phyloP scores from a whole-genome alignment of 2,113 vertebrate species.

The Pampusana beccarii region DNA sequence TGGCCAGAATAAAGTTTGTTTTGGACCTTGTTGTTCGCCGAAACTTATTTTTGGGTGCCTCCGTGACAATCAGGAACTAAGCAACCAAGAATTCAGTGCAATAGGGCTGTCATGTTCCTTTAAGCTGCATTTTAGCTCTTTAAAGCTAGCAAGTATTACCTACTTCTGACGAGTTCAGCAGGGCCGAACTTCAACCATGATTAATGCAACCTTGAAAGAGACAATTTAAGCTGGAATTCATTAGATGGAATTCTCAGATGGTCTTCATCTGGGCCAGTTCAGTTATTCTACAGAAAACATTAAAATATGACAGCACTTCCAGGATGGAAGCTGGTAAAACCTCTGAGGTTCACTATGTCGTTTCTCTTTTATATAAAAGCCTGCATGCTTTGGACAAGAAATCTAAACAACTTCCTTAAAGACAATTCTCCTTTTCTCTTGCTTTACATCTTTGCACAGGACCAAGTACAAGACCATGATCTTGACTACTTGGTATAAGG shows the following conservation, averaged over 20 bases:
- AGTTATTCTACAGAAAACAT: not conserved
- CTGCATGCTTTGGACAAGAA: not conserved
- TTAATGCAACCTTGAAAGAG: not conserved
- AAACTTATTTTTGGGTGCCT: no score
- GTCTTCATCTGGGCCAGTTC: not conserved
- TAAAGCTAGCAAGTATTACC: not conserved
- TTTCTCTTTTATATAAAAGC: not conserved
- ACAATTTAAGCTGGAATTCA: slow-evolving; percentile 2
- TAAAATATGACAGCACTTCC: not conserved
- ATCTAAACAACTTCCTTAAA: not conserved
- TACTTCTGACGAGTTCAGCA: not conserved
- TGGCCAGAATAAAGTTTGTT: no score
- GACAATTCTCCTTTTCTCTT: not conserved
- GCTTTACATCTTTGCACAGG: not conserved
- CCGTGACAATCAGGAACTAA: not conserved
- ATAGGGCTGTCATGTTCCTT: not conserved
- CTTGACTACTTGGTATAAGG: not conserved
- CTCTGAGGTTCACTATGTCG: not conserved
- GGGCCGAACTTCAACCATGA: not conserved
- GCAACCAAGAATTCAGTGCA: not conserved
- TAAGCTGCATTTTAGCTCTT: not conserved
- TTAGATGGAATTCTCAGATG: not conserved
- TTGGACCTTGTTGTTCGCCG: no score
- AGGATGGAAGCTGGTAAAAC: not conserved
- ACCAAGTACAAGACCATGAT: not conserved